Percentiles rank a stretch among this genome's conserved stretches.
phyloP scores from a whole-genome alignment of 1,140 invertebrate genomes.

The Heliothis virescens region DNA sequence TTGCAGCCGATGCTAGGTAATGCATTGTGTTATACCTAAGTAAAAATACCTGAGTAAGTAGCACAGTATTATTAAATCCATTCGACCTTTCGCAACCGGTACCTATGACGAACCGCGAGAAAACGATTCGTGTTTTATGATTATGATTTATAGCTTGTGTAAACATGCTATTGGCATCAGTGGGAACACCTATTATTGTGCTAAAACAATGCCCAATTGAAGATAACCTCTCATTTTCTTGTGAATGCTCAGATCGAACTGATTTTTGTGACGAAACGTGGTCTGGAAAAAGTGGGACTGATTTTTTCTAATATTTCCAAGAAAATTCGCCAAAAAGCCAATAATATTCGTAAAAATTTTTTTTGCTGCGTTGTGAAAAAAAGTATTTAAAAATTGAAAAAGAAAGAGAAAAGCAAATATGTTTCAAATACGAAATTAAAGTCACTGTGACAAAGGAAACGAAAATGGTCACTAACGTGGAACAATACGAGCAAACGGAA shows the following conservation, averaged over 20 bases:
- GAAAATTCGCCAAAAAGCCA: too few relatives aligned
- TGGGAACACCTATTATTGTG: not conserved
- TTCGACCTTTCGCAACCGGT: not conserved
- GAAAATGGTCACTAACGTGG: too few relatives aligned
- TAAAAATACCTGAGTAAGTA: too few relatives aligned
- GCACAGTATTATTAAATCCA: not conserved
- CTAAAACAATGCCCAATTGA: not conserved
- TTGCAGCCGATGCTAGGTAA: too few relatives aligned
- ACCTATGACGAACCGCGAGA: not conserved
- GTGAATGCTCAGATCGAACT: not conserved
- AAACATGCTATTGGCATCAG: not conserved
- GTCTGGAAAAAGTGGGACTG: not conserved
- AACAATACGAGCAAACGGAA: too few relatives aligned
- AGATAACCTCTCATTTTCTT: not conserved
- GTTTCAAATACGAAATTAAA: too few relatives aligned
- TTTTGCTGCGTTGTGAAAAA: too few relatives aligned
- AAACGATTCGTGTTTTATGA: slow-evolving; percentile 3
- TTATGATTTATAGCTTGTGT: not conserved
- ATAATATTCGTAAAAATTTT: too few relatives aligned
- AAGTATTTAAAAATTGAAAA: too few relatives aligned
- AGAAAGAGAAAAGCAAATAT: too few relatives aligned
- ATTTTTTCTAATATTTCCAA: not conserved
- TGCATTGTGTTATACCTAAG: too few relatives aligned
- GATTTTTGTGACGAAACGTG: not conserved
- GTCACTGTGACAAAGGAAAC: too few relatives aligned